Conservation (phyloP, 2,888 invertebrate genomes). For the Phorcus lineatus region DNA sequence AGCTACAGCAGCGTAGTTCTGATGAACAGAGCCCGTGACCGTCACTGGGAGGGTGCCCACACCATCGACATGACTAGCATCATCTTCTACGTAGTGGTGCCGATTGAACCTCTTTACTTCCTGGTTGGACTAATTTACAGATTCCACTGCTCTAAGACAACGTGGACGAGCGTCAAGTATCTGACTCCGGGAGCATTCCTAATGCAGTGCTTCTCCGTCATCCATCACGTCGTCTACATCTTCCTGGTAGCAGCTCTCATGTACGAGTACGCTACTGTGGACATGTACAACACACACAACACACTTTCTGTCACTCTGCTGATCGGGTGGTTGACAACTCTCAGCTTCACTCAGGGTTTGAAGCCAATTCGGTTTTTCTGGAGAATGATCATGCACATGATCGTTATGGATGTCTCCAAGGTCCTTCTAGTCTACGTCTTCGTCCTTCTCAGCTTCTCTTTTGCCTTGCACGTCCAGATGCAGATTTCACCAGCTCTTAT, state of each 20-base stretch:
- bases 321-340: constrained; percentile 67
- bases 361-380: constrained; percentile 66
- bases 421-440: constrained; percentile 68
- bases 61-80: constrained; percentile 32
- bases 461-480: constrained; percentile 65
- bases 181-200: background rate
- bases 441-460: constrained; percentile 67
- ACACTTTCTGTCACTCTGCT: constrained; percentile 60
- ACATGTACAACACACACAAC: constrained; percentile 54
- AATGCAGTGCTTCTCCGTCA: background rate
- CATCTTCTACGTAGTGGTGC: constrained; percentile 49
- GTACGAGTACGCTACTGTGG: constrained; percentile 42
- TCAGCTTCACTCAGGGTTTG: constrained; percentile 68
- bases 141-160: background rate
- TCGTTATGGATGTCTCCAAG: constrained; percentile 62
- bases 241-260: constrained; percentile 56
- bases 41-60: constrained; percentile 22
- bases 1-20: constrained; percentile 48
- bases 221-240: constrained; percentile 49
- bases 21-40: constrained; percentile 40
- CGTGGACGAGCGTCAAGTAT: background rate
- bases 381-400: constrained; percentile 67
- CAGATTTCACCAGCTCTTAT: constrained; percentile 50
- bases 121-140: constrained; percentile 23
- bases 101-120: constrained; percentile 52